Base-by-base conservation (phyloP, 92 coral and sea anemone genomes). In the Desmophyllum pertusum region DNA sequence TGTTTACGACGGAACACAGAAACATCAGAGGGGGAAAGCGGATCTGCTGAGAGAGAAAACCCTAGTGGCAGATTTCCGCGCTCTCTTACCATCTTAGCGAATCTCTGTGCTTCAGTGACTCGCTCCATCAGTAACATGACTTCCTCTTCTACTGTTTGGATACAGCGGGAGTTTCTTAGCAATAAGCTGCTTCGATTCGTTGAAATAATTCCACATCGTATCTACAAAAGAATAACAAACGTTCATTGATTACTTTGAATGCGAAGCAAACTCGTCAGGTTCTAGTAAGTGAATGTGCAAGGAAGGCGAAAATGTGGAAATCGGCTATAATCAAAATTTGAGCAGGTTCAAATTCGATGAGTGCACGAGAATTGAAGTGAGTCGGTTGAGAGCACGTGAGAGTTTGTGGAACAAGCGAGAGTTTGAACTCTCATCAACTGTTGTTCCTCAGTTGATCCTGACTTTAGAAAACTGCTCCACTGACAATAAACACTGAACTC, bases 71-170 rank as follows among this genome's bases (percentile, higher is more conserved):
- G 33, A 8, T 57, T 14, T 10, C 64, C 10, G 33, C 33, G 9
- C 40, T 48, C 38, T 46, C 91, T 70, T 66, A 96, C 99, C 98
- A 96, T 96, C 86, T 85, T 92, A 21, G 99, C 99, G 84, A 81
- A 92, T 89, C 99, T 82, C 80, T 96, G 99, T 18, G 99, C 98
- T 52, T 96, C 99, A n/a, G 95, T 90, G 65, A 96, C 99, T 73
- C 99, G 83, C 46, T 96, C 99, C 89, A 94, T 93, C 85, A 96
- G 79, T 85, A 96, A 73, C 96, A 96, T 89, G 36, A 96, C 99
- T 84, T 96, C 99, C 40, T 94, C 99, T 83, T 96, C 99, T 27
- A 94, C 98, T 17, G 98, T 93, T n/a, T 11, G 93, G 96, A 63
- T 90, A 96, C 52, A 81, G 78, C 15, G 99, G 99, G 42, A 96